phyloP scores from a whole-genome alignment of 2,888 invertebrate species.

The Lasioglossum zephyrum region DNA sequence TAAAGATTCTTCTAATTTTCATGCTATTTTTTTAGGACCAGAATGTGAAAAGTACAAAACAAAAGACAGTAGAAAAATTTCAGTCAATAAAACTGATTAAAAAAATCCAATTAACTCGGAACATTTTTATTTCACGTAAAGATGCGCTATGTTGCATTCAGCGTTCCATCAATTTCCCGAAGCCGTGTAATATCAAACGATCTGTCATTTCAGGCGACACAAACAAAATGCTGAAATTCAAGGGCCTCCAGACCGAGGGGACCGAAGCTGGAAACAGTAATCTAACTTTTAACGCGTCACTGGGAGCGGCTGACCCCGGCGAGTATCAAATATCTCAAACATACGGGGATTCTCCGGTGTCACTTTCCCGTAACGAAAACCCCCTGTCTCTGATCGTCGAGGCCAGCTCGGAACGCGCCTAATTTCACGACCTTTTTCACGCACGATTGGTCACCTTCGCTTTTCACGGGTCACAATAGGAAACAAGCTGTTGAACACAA shows the following conservation, averaged over 20 bases:
- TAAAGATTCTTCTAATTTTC: background rate
- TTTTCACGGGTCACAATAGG: slow-evolving; percentile 40
- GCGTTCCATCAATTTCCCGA: background rate
- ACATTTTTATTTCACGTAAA: background rate
- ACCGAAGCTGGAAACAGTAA: background rate
- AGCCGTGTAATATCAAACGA: background rate
- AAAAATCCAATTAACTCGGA: background rate
- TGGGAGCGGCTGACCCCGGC: background rate
- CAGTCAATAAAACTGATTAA: background rate
- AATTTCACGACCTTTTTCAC: slow-evolving; percentile 69
- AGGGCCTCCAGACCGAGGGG: background rate
- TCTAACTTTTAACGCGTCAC: slow-evolving; percentile 21
- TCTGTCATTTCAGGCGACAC: background rate
- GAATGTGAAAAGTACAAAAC: background rate
- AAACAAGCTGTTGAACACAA: slow-evolving; percentile 65
- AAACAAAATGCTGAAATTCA: background rate
- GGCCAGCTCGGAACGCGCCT: slow-evolving; percentile 45
- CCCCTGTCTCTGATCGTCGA: slow-evolving; percentile 10
- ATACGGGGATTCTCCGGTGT: slow-evolving; percentile 31
- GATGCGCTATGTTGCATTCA: background rate
- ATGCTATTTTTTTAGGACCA: background rate
- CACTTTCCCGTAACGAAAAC: slow-evolving; percentile 38
- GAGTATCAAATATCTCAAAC: slow-evolving; percentile 9
- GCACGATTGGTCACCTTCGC: slow-evolving; percentile 43
- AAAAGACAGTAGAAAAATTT: background rate